These are phyloP conservation scores for Stictonetta naevosa DNA, from an alignment of 2,113 vertebrate genomes.

Conservation along the genomic window DNA sequence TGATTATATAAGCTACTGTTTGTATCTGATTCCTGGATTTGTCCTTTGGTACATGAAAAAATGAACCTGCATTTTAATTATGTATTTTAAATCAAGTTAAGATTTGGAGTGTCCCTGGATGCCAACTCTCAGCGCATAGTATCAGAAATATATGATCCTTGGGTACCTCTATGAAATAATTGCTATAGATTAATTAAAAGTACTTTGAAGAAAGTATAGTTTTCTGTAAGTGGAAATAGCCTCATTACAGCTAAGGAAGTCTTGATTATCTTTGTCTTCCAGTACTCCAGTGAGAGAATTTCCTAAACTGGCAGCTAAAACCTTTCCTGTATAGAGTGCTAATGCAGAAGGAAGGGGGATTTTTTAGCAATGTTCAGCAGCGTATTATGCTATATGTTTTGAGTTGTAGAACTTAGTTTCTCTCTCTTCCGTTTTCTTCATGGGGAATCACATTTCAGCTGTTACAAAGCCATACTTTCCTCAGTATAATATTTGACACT, in stretches of 20 bases:
- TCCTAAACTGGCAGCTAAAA: not conserved
- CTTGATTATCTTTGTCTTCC: not conserved
- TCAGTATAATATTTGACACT: not conserved
- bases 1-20: not conserved
- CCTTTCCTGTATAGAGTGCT: fast-evolving
- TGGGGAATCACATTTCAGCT: not conserved
- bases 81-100: not conserved
- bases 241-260: not conserved
- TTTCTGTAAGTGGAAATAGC: not conserved
- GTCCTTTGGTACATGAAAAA: not conserved
- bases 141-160: not conserved
- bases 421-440: not conserved
- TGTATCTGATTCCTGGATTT: not conserved
- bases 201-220: not conserved
- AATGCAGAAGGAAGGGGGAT: not conserved
- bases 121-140: not conserved
- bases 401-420: not conserved
- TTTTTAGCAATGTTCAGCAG: not conserved
- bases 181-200: not conserved
- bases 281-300: not conserved
- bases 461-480: fast-evolving
- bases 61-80: conserved; percentile 4
- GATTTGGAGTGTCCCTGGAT: not conserved
- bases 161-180: not conserved
- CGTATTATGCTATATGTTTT: not conserved